Percentiles rank a stretch among this genome's conserved stretches.
Evolutionary conservation across 2,113 vertebrate genomes (phyloP).

Genomic region (Phocoena sinus): DNA sequence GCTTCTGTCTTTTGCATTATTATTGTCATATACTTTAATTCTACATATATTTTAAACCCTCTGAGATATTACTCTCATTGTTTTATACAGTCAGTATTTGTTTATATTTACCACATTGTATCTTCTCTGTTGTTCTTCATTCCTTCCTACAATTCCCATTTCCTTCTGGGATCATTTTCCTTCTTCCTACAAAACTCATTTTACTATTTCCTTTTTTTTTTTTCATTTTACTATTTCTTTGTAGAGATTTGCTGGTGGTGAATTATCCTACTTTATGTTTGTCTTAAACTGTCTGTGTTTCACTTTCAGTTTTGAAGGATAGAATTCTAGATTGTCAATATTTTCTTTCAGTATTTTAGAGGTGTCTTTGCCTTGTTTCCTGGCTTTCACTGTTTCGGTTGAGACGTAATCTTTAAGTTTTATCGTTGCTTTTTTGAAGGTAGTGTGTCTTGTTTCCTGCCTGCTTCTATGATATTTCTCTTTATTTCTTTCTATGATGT

Average conservation of each 20-base stretch:
- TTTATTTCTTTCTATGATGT: background rate
- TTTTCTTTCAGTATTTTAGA: background rate
- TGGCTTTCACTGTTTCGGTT: background rate
- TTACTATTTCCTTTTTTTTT: background rate
- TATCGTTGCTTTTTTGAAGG: background rate
- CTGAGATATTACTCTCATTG: background rate
- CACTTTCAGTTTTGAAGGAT: background rate
- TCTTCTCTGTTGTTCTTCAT: background rate
- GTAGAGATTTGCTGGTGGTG: background rate
- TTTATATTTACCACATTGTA: background rate
- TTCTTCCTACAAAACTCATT: background rate
- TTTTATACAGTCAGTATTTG: background rate
- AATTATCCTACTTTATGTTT: constrained; percentile 15
- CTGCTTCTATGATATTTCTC: background rate
- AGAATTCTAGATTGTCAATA: background rate
- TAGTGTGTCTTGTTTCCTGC: background rate
- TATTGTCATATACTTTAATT: background rate
- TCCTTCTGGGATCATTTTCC: background rate
- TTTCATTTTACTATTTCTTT: background rate
- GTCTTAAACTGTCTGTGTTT: background rate
- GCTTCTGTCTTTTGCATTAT: background rate
- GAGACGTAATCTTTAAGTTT: background rate
- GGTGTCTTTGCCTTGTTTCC: background rate
- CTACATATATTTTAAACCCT: background rate
- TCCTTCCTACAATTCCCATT: background rate